phyloP scores from a whole-genome alignment of 2,797 vertebrate species.

The Syngnathus rostellatus region DNA sequence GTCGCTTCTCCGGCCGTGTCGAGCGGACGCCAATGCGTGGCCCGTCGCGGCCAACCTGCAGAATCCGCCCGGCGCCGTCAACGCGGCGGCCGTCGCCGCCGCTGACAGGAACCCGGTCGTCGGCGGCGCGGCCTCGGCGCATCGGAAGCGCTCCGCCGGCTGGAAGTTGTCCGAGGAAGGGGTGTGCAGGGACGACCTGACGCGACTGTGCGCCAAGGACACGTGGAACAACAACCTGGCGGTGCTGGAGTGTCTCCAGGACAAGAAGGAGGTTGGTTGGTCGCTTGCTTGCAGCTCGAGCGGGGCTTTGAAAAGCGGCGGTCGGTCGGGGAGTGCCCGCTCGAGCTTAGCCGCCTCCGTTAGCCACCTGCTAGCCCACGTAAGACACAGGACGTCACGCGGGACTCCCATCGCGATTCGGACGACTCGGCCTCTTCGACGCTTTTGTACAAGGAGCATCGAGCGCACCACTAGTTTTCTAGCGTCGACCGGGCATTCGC shows the following conservation, averaged over 20 bases:
- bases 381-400: conserved; percentile 31
- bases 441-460: accelerated
- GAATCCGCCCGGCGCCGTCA: conserved; percentile 29
- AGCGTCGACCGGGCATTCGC: too few species aligned
- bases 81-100: conserved; percentile 19
- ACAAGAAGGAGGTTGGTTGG: conserved; percentile 80
- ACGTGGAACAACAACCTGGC: conserved; percentile 96
- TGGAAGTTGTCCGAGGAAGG: conserved; percentile 92
- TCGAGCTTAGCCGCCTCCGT: conserved; percentile 21
- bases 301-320: not conserved
- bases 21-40: conserved; percentile 20
- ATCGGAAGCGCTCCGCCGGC: conserved; percentile 64
- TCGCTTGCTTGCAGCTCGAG: not conserved
- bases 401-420: not conserved
- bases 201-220: conserved; percentile 86
- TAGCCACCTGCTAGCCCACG: conserved; percentile 24
- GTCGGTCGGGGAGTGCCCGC: conserved; percentile 46
- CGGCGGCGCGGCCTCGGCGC: conserved; percentile 52
- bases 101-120: conserved; percentile 47
- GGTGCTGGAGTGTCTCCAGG: conserved; percentile 91
- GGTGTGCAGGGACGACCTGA: conserved; percentile 87
- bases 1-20: conserved; percentile 39
- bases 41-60: conserved; percentile 22
- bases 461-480: accelerated
- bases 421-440: not conserved